Percentiles rank a stretch among this genome's conserved stretches.
Evolutionary conservation across 2,888 invertebrate species (phyloP).

Genomic region (Scrobipalpa costella): DNA sequence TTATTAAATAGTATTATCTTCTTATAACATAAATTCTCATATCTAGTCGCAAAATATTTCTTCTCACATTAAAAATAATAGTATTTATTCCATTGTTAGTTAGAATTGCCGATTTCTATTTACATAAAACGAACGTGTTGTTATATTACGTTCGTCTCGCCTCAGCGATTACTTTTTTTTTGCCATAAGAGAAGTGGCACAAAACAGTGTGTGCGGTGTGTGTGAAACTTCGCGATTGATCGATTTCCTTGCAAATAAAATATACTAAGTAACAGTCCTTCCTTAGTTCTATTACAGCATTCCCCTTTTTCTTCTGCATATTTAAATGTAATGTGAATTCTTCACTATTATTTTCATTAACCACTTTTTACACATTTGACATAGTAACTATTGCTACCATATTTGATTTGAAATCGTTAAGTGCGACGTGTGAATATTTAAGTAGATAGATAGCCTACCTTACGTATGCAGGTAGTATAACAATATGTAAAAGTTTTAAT

Average conservation of each 20-base stretch:
- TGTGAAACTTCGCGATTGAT: slow-evolving; percentile 17
- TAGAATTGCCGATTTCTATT: slow-evolving; percentile 12
- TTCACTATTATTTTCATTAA: slow-evolving; percentile 7
- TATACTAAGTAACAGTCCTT: not conserved
- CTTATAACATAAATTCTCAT: not conserved
- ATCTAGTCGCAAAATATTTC: not conserved
- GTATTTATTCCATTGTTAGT: slow-evolving; percentile 14
- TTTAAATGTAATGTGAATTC: slow-evolving; percentile 11
- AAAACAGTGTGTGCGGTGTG: slow-evolving; percentile 9
- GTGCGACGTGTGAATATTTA: not conserved
- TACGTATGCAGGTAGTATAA: no score
- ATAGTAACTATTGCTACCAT: not conserved
- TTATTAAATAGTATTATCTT: not conserved
- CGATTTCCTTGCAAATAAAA: slow-evolving; percentile 8
- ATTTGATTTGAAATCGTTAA: not conserved
- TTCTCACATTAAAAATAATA: slow-evolving; percentile 11
- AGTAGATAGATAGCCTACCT: no score
- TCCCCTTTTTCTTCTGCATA: slow-evolving; percentile 1
- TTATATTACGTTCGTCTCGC: slow-evolving; percentile 11
- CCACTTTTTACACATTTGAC: not conserved
- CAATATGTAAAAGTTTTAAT: no score
- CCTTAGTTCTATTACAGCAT: slow-evolving; percentile 8
- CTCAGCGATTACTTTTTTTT: slow-evolving; percentile 9
- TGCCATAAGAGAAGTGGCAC: slow-evolving; percentile 1
- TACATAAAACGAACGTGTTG: slow-evolving; percentile 13